Evolutionary conservation across 2,888 invertebrate genomes (phyloP), one percentile per base, ranked within the genome.

Genomic region (Stenotaenia linearis): DNA sequence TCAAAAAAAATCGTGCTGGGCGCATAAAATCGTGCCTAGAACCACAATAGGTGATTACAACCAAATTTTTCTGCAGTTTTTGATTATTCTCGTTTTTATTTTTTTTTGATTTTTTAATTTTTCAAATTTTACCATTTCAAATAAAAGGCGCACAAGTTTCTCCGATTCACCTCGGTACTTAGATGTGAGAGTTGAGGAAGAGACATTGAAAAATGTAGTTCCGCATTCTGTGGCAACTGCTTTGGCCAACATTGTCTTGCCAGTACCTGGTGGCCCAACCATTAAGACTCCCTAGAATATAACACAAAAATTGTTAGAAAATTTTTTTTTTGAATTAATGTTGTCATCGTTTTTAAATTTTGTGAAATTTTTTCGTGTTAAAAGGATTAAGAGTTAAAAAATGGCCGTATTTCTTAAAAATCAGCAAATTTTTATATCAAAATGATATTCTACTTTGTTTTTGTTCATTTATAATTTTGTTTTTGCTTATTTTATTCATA

Each of bases 91-190:
- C 9, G 32, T 4, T 4, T 4, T 21, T 76, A 12, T 74, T 25
- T 7, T 74, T 74, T 74, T 74, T 28, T 9, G 2, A 75, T 37
- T 35, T 12, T 15, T 21, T n/a, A n/a, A n/a, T 32, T 6, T 10
- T 28, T 32, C 12, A 37, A 32, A 12, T 25, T n/a, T 86, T 86
- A 93, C 95, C 97, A 99, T 98, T 90, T 98, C 98, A 87, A 99
- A 99, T 0, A 99, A 89, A 78, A 98, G 87, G 81, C 97, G 91
- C 82, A 99, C 97, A 84, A 99, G 92, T 88, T 98, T 98, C 88
- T 99, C 98, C 0, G 97, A 97, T 89, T 99, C 99, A n/a, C 99
- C 99, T 79, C 97, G 90, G 88, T 97, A 99, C 88, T 99, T 99
- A 23, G 97, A 97, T n/a, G 97, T 97, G 81, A 99, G 90, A 0